A percentile compares a stretch with the other conserved stretches of the same genome.
Evolutionary conservation across 2,113 vertebrate species (phyloP).

Genomic region (Pteronura brasiliensis): DNA sequence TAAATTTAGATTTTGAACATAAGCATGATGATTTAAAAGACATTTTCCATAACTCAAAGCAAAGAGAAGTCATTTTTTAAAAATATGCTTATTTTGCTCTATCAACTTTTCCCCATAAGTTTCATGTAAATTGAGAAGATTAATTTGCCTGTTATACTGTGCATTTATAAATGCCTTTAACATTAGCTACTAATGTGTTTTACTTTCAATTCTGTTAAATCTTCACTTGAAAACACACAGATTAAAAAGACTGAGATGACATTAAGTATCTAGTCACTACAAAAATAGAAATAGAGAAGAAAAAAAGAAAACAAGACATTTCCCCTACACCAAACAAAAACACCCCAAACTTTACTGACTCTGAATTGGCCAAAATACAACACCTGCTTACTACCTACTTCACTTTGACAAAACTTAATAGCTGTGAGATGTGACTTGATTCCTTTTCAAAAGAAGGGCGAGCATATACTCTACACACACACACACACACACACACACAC

Average conservation of each 20-base stretch:
- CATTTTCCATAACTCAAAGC: neutral
- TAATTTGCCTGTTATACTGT: neutral
- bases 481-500: neutral
- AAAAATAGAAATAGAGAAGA: neutral
- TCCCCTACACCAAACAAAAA: neutral
- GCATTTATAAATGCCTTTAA: constrained; percentile 23
- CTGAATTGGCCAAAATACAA: neutral
- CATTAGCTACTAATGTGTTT: neutral
- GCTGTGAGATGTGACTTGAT: neutral
- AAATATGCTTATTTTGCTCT: neutral
- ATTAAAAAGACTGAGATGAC: neutral
- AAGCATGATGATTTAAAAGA: neutral
- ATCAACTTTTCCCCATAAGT: neutral
- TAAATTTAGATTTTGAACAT: neutral
- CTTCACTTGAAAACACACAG: neutral
- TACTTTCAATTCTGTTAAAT: constrained; percentile 40
- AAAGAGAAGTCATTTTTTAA: neutral
- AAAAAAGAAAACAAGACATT: neutral
- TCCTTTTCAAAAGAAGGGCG: neutral
- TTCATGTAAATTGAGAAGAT: neutral
- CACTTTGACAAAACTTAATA: constrained; percentile 11
- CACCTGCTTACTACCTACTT: neutral
- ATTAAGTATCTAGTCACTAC: neutral
- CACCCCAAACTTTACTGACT: neutral
- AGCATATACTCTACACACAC: neutral